Evolutionary conservation across 2,888 invertebrate genomes (phyloP).

Genomic region (Sphecodes monilicornis): DNA sequence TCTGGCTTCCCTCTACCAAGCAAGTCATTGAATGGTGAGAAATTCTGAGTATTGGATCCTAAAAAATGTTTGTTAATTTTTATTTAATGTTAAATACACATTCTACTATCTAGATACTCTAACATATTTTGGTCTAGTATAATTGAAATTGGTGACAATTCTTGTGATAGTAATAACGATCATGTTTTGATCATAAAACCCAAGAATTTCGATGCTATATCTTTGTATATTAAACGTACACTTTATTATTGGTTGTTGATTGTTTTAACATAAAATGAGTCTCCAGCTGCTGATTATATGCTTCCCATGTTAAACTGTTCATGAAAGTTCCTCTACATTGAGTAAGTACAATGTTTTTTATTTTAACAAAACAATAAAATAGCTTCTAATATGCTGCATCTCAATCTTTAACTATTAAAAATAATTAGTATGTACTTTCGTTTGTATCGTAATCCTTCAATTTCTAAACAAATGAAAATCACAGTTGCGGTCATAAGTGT

Average conservation of each 20-base stretch:
- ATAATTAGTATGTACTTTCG: no score
- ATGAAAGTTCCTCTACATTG: neutral
- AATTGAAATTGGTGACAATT: neutral
- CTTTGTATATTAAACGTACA: neutral
- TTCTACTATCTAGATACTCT: neutral
- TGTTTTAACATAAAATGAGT: neutral
- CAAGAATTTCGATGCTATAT: neutral
- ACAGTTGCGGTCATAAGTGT: no score
- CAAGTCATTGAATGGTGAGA: neutral
- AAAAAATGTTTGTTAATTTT: neutral
- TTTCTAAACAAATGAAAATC: no score
- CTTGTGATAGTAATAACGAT: neutral
- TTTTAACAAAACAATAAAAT: neutral
- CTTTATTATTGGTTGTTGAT: neutral
- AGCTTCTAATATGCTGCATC: no score
- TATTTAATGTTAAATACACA: neutral
- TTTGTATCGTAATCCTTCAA: no score
- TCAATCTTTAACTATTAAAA: no score
- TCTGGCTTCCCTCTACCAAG: neutral
- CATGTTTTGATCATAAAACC: neutral
- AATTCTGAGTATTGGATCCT: neutral
- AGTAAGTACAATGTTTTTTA: neutral
- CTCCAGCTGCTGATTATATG: neutral
- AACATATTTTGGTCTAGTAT: neutral
- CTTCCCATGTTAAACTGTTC: neutral